These are phyloP conservation scores for Helleia helle DNA, from an alignment of 2,888 invertebrate genomes.

Conservation along the genomic window DNA sequence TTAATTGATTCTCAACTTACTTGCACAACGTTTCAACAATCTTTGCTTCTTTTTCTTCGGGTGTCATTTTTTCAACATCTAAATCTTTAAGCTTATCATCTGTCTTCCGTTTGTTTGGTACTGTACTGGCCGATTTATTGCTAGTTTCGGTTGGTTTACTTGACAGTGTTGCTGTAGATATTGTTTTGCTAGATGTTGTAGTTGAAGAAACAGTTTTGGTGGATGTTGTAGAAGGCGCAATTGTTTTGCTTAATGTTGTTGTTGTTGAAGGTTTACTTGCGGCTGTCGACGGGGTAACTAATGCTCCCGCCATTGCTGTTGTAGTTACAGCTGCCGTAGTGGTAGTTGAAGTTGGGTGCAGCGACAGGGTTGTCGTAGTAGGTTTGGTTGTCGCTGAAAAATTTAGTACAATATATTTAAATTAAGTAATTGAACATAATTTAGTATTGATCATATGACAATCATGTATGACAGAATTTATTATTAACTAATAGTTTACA, in stretches of 20 bases:
- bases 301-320: background rate
- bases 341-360: background rate
- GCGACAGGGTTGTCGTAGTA: constrained; percentile 3
- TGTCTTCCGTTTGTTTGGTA: constrained; percentile 32
- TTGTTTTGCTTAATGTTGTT: background rate
- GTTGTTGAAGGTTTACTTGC: background rate
- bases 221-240: background rate
- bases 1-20: no score
- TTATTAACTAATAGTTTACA: no score
- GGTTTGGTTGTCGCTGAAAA: constrained; percentile 12
- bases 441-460: no score
- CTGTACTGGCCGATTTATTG: constrained; percentile 14
- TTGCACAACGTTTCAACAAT: constrained; percentile 44
- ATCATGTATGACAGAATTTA: no score
- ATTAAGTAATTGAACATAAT: no score
- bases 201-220: background rate
- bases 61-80: constrained; percentile 30
- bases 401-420: no score
- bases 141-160: no score
- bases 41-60: constrained; percentile 41
- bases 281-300: background rate
- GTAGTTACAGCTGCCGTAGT: background rate
- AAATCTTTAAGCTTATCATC: constrained; percentile 29
- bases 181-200: no score
- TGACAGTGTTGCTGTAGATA: no score